Conservation (phyloP, 2,888 invertebrate genomes). For the Hydrotaea cyrtoneurina region DNA sequence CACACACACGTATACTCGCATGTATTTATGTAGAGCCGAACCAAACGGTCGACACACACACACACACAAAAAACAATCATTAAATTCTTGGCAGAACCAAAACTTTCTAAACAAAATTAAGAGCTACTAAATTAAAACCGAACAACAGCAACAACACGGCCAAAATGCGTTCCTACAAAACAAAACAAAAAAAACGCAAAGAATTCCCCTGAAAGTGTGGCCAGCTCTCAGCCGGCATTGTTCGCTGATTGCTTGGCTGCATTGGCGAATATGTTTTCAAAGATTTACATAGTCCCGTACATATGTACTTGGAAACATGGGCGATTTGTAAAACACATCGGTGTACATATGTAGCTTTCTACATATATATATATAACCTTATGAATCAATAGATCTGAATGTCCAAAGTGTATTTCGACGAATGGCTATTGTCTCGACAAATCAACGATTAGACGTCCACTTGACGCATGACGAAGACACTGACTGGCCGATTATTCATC, state of each 20-base stretch:
- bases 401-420: neutral
- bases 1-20: too few species aligned
- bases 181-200: neutral
- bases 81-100: constrained; percentile 28
- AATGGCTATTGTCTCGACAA: neutral
- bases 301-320: neutral
- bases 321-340: neutral
- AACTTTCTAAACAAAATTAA: constrained; percentile 39
- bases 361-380: neutral
- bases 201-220: neutral
- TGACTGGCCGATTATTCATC: neutral
- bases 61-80: neutral
- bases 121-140: constrained; percentile 28
- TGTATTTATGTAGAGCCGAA: neutral
- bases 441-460: neutral
- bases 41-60: too few species aligned
- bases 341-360: neutral
- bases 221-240: neutral
- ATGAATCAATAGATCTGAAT: neutral
- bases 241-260: neutral
- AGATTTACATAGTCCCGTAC: neutral
- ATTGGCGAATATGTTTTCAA: neutral
- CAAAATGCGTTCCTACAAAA: constrained; percentile 24
- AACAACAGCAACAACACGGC: constrained; percentile 11
- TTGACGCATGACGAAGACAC: neutral